Base-by-base conservation (phyloP, 2,888 invertebrate species). In the Tenthredo mesomela region DNA sequence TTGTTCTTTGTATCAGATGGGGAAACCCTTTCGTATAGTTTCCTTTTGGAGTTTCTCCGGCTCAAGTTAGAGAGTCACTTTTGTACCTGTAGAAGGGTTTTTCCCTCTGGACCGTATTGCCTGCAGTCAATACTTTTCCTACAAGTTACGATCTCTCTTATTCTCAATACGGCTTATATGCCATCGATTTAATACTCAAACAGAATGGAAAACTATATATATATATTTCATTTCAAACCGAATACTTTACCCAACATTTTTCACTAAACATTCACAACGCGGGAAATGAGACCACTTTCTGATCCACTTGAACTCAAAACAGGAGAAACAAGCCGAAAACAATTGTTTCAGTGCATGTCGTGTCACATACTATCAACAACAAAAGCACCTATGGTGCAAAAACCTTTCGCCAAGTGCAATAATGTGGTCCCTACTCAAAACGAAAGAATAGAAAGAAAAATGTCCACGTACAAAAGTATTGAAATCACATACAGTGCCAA, bases 11-110 rank as follows among this genome's bases (percentile, higher is more conserved):
- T 80, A 80, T 80, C 80, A 43, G 80, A 40, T 58, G 65, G 80
- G 65, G 43, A 80, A 82, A 65, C 82, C 82, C 82, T 82, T 82
- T 82, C 47, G 54, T 82, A 47, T 50, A 82, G 43, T 82, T 82
- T 67, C 67, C 54, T 77, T 47, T 82, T 9, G 9, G 18, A 67
- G 29, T 65, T 65, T 29, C 47, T 80, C 50, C 33, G 12, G 50
- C 82, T 67, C 18, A 9, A 82, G 67, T 29, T 47, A 37, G 82
- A 82, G 70, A 80, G 80, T 80, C 80, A 80, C 80, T 80, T 65
- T 37, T 29, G 29, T 54, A 29, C 77, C 73, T 73, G 73, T 21
- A 43, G 73, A 40, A 58, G 33, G 61, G 50, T 37, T 80, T 80
- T 80, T 61, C 61, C 33, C 61, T 58, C 5, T 15, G 80, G 80